Conservation (phyloP, 2,113 vertebrate species). For the Todiramphus saurophagus region DNA sequence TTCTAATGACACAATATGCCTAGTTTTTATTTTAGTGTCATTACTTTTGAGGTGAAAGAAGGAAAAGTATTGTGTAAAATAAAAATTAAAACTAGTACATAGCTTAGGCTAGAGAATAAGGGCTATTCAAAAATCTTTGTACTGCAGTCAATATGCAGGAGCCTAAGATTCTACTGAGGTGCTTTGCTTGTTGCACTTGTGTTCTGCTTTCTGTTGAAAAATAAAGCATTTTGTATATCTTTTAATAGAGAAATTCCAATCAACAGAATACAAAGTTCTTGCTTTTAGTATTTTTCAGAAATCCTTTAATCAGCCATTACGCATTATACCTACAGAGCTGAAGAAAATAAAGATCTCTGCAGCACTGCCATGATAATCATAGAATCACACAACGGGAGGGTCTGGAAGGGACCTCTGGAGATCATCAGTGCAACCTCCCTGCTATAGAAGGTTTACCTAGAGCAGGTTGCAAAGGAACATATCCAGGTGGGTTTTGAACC, state of each 20-base stretch:
- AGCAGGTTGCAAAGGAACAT: no score
- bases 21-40: neutral
- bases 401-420: no score
- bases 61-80: neutral
- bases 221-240: neutral
- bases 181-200: neutral
- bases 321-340: neutral
- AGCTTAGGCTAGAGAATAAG: neutral
- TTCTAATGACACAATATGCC: neutral
- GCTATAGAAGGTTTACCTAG: no score
- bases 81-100: neutral
- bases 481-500: no score
- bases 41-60: neutral
- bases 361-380: neutral
- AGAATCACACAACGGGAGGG: no score
- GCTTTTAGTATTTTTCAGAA: neutral
- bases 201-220: neutral
- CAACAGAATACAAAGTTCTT: neutral
- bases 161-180: neutral
- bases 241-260: neutral
- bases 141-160: neutral
- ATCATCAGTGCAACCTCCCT: no score
- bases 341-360: neutral
- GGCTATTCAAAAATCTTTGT: neutral
- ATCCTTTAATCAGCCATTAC: neutral